Percentiles rank a stretch among this genome's conserved stretches.
Conservation (phyloP, 2,888 invertebrate species). For the Agrypnus murinus region DNA sequence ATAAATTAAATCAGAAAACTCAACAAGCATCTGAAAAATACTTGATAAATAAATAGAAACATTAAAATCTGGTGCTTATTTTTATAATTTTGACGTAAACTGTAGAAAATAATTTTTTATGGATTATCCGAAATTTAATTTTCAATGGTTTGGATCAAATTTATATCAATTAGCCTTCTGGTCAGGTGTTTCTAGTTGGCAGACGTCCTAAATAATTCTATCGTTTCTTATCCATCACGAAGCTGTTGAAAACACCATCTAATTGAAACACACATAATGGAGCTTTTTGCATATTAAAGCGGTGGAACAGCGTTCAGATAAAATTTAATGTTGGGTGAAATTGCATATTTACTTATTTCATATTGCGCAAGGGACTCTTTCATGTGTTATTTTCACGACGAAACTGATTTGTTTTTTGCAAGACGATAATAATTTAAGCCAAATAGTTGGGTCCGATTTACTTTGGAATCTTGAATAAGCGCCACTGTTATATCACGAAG, state of each 20-base stretch:
- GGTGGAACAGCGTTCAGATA: too few relatives aligned
- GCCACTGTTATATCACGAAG: slow-evolving; percentile 3
- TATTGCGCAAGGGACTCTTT: not conserved
- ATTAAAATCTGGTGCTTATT: too few relatives aligned
- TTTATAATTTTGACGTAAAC: too few relatives aligned
- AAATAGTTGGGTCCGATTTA: slow-evolving; percentile 3
- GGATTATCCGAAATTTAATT: not conserved
- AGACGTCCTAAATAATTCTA: slow-evolving; percentile 24
- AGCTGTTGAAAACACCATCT: slow-evolving; percentile 9
- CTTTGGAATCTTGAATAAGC: slow-evolving; percentile 15
- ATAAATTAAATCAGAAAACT: too few relatives aligned
- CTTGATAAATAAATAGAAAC: not conserved
- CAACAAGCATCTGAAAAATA: too few relatives aligned
- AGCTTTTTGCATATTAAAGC: too few relatives aligned
- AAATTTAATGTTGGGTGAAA: slow-evolving; percentile 4
- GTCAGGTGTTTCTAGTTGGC: slow-evolving; percentile 31
- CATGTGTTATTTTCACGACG: not conserved
- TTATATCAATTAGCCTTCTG: slow-evolving; percentile 8
- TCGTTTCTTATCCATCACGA: slow-evolving; percentile 25
- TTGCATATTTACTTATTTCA: not conserved
- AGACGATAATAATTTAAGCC: slow-evolving; percentile 1
- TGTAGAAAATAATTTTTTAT: too few relatives aligned
- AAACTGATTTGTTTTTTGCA: slow-evolving; percentile 4
- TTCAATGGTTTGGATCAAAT: slow-evolving; percentile 3
- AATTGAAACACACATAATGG: not conserved